Evolutionary conservation across 2,888 invertebrate species (phyloP).

Genomic region (Encarsia formosa): DNA sequence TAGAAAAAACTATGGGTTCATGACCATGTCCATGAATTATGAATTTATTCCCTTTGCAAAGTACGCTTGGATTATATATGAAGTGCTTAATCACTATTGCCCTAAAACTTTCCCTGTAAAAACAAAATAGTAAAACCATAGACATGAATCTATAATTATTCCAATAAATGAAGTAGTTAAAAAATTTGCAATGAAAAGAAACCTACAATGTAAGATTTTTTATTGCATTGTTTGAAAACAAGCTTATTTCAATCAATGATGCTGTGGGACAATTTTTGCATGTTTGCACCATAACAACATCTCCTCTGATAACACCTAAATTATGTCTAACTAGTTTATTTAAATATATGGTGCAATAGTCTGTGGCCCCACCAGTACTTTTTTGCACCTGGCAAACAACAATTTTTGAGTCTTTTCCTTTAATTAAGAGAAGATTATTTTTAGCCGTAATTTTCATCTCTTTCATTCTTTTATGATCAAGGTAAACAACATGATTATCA

Average conservation of each 20-base stretch:
- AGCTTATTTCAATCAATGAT: not conserved
- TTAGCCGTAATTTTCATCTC: not conserved
- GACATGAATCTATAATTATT: not conserved
- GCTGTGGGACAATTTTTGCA: not conserved
- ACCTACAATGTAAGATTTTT: no score
- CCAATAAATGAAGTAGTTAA: not conserved
- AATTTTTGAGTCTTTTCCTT: not conserved
- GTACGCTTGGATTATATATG: no score
- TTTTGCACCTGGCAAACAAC: not conserved
- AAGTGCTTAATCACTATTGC: no score
- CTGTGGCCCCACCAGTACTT: not conserved
- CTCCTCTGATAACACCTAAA: not conserved
- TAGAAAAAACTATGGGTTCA: not conserved
- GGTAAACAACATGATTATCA: not conserved
- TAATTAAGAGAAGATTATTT: not conserved
- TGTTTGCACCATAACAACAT: not conserved
- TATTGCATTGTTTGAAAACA: no score
- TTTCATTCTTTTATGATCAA: not conserved
- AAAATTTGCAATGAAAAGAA: no score
- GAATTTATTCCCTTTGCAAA: no score
- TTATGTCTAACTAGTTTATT: conserved; percentile 1
- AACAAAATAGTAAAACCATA: not conserved
- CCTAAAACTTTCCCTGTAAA: no score
- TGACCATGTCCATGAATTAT: no score
- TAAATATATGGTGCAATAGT: not conserved